These are phyloP conservation scores for Scomber japonicus DNA, from an alignment of 2,113 vertebrate species.

Conservation along the genomic window DNA sequence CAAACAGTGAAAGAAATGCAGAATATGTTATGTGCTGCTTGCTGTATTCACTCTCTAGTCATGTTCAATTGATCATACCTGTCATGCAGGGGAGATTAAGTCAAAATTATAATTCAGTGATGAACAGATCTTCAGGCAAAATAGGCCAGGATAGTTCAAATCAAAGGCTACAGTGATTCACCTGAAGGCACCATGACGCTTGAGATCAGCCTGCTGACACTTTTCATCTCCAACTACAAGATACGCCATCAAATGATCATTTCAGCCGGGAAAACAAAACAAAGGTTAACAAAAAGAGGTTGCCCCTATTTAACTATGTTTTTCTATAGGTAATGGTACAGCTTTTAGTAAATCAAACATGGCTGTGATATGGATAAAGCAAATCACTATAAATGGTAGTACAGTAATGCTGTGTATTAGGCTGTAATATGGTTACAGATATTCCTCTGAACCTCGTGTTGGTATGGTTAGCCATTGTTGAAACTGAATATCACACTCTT, in stretches of 20 bases:
- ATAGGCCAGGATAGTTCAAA: constrained; percentile 3
- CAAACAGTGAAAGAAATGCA: constrained; percentile 3
- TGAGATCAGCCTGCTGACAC: neutral
- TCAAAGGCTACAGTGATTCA: constrained; percentile 11
- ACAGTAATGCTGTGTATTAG: neutral
- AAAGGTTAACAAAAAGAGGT: neutral
- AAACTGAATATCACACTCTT: constrained; percentile 41
- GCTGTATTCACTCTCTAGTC: neutral
- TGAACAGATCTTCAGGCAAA: neutral
- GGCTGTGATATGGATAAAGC: neutral
- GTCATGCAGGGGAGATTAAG: neutral
- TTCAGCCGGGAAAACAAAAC: no score
- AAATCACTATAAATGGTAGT: neutral
- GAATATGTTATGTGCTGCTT: neutral
- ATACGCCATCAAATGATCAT: no score
- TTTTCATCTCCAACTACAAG: no score
- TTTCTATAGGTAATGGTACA: neutral
- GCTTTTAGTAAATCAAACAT: neutral
- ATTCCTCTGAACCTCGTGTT: constrained; percentile 17
- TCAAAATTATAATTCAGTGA: neutral
- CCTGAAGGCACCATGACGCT: neutral
- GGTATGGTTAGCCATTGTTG: constrained; percentile 33
- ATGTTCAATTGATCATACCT: neutral
- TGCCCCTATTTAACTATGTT: neutral
- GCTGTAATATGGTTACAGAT: constrained; percentile 2